A percentile compares a stretch with the other conserved stretches of the same genome.
phyloP scores from a whole-genome alignment of 2,888 invertebrate species.

The Danaus chrysippus region DNA sequence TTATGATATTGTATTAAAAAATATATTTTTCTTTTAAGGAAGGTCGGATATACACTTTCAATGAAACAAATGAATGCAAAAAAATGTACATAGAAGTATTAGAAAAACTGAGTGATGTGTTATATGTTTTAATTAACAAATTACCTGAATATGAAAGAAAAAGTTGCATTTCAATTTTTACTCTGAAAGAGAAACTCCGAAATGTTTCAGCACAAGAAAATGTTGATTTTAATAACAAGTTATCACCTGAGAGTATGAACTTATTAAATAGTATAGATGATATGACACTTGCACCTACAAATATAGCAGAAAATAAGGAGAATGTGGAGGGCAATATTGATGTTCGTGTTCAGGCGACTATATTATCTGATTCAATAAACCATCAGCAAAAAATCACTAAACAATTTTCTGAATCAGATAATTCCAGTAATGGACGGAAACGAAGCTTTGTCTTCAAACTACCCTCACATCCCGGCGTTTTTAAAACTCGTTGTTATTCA shows the following conservation, averaged over 20 bases:
- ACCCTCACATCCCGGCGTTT: constrained; percentile 42
- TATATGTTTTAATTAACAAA: constrained; percentile 81
- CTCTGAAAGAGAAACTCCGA: constrained; percentile 77
- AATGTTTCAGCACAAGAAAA: constrained; percentile 59
- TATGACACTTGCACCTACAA: background rate
- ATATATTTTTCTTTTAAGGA: constrained; percentile 16
- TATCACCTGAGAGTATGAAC: background rate
- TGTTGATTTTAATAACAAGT: constrained; percentile 34
- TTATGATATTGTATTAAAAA: no score
- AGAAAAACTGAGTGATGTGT: constrained; percentile 81
- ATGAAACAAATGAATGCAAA: constrained; percentile 60
- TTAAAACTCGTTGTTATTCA: constrained; percentile 42
- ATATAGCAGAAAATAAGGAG: background rate
- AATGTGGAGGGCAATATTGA: background rate
- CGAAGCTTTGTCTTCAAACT: constrained; percentile 69
- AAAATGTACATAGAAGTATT: constrained; percentile 79
- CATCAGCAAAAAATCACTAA: constrained; percentile 25
- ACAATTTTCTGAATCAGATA: constrained; percentile 40
- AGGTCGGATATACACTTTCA: constrained; percentile 14
- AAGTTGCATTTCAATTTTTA: constrained; percentile 78
- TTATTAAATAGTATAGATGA: background rate
- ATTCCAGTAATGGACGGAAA: constrained; percentile 48
- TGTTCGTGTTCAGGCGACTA: no score
- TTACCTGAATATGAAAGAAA: constrained; percentile 80
- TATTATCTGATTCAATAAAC: background rate